A percentile compares a stretch with the other conserved stretches of the same genome.
phyloP scores from a whole-genome alignment of 1,140 invertebrate genomes.

The Caenorhabditis briggsae region DNA sequence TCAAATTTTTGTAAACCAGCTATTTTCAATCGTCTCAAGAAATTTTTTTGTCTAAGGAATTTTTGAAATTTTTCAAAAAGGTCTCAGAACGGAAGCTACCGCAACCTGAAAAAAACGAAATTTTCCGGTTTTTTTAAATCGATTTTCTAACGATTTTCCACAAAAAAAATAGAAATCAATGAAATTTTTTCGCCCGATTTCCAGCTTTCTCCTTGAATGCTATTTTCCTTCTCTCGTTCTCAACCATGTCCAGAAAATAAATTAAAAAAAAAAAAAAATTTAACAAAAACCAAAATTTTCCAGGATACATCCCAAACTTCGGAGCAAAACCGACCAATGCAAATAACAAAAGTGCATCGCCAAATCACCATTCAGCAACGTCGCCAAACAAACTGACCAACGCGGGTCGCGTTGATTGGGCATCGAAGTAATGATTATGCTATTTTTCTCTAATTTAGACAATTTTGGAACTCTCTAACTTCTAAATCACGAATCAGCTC shows the following conservation, averaged over 20 bases:
- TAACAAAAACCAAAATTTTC: background rate
- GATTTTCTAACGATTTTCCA: too few species aligned
- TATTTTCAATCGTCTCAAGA: too few species aligned
- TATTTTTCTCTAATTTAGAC: too few species aligned
- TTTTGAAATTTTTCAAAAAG: too few species aligned
- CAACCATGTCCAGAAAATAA: background rate
- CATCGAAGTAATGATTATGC: constrained; percentile 46
- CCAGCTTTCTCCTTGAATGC: background rate
- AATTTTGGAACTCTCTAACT: too few species aligned
- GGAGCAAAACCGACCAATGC: constrained; percentile 50
- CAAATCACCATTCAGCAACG: background rate
- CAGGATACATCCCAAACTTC: constrained; percentile 64
- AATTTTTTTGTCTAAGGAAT: too few species aligned
- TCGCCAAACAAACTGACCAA: constrained; percentile 41
- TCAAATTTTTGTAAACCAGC: too few species aligned
- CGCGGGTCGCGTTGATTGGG: constrained; percentile 60
- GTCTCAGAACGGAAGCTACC: background rate
- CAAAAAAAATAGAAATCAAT: too few species aligned
- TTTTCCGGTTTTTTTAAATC: too few species aligned
- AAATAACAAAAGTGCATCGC: background rate
- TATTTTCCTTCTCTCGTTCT: background rate
- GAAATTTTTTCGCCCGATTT: too few species aligned
- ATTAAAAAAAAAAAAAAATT: background rate
- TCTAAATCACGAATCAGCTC: too few species aligned
- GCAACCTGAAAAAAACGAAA: background rate